Evolutionary conservation across 2,888 invertebrate species (phyloP).

Genomic region (Cynaeus angustus): DNA sequence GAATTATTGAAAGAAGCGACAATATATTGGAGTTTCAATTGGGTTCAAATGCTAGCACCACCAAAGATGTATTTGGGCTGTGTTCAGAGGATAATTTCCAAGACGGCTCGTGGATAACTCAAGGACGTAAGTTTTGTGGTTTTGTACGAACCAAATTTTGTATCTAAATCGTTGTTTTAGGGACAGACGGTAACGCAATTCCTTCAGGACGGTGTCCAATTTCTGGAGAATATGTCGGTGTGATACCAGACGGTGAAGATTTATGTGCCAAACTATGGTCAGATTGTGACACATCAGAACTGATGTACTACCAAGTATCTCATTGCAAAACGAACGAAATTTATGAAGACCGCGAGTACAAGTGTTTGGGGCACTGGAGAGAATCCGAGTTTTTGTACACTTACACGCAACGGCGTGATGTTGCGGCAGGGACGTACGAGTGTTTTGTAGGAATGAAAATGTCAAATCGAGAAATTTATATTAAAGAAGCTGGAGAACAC

Average conservation of each 20-base stretch:
- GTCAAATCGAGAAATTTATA: constrained; percentile 76
- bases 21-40: constrained; percentile 78
- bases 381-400: constrained; percentile 78
- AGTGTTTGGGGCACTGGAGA: constrained; percentile 80
- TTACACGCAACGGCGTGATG: constrained; percentile 78
- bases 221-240: constrained; percentile 79
- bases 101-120: constrained; percentile 76
- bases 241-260: constrained; percentile 75
- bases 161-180: constrained; percentile 50
- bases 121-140: constrained; percentile 74
- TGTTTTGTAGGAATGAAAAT: constrained; percentile 79
- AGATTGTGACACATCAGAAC: constrained; percentile 78
- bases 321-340: constrained; percentile 76
- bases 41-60: constrained; percentile 67
- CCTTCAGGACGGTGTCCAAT: constrained; percentile 74
- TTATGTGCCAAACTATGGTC: constrained; percentile 80
- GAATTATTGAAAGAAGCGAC: constrained; percentile 75
- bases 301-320: constrained; percentile 80
- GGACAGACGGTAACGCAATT: constrained; percentile 56
- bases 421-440: constrained; percentile 75
- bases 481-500: constrained; percentile 80
- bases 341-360: constrained; percentile 79
- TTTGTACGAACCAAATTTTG: constrained; percentile 3
- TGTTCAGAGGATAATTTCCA: constrained; percentile 72
- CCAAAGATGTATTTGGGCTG: constrained; percentile 63